Conservation (phyloP, 2,113 vertebrate genomes). For the Brachypodius melanocephalos region DNA sequence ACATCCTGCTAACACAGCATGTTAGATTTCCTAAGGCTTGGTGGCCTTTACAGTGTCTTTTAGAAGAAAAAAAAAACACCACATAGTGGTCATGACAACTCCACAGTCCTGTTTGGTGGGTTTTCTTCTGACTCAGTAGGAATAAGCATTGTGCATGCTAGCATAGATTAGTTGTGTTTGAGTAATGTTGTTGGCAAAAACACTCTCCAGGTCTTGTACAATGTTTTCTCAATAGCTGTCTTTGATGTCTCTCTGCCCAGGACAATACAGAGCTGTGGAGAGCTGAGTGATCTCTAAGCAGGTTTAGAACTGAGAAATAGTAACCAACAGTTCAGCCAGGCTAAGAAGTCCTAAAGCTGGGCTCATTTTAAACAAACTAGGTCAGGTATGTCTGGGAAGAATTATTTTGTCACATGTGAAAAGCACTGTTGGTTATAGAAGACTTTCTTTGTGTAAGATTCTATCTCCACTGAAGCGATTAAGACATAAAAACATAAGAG, state of each 20-base stretch:
- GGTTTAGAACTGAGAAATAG: background rate
- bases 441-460: background rate
- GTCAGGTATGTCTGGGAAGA: background rate
- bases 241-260: background rate
- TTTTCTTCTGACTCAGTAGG: background rate
- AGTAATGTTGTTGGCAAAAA: background rate
- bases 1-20: background rate
- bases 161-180: background rate
- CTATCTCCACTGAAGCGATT: background rate
- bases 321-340: background rate
- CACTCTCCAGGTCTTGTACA: background rate
- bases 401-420: background rate
- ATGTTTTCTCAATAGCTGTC: background rate
- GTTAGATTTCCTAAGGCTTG: background rate
- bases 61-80: background rate
- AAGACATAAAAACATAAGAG: background rate
- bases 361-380: conserved; percentile 12
- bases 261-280: background rate
- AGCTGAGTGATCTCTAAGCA: background rate
- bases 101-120: background rate
- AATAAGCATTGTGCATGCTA: background rate
- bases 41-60: background rate
- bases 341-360: background rate
- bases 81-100: background rate
- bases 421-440: conserved; percentile 5